Base-by-base conservation (phyloP, 1,140 invertebrate species). In the Heterodera schachtii region DNA sequence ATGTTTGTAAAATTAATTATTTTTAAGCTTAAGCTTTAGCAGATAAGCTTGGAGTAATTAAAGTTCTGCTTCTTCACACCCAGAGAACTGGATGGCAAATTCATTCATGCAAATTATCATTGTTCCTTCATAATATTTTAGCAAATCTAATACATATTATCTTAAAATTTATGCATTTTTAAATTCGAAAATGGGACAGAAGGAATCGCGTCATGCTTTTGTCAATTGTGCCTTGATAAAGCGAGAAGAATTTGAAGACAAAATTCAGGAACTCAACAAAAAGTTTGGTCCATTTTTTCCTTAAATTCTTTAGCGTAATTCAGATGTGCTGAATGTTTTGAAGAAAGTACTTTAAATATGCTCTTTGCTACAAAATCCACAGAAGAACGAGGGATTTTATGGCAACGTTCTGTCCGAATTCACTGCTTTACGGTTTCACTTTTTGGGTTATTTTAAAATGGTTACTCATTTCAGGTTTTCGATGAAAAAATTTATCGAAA, bases 341-440 rank as follows among this genome's bases (percentile, higher is more conserved):
- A 43, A 46, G 44, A 77, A 16, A 77, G 64, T 52, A 8, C 21
- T 19, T n/a, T 77, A 16, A 77, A 77, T 43, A 77, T 77, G 75
- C 46, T 77, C 67, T 77, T 77, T 60, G 75, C 47, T 11, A 77
- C 43, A 9, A 77, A 77, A 77, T 77, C 41, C 64, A 69, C 16
- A 64, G 52, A 60, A n/a, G 46, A 77, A 43, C 41, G 43, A 64
- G 64, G 52, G 44, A n/a, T 74, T 74, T 49, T 79, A 19, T 79
- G 78, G 78, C 78, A 78, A 44, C 13, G n/a, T 8, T 43, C 41
- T 6, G 67, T 80, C n/a, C 67, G 49, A 78, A 52, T 79, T 74
- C 57, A 78, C 46, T 79, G 78, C 31, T 79, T 75, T 52, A 79
- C 78, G 78, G 78, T 79, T 21, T 31, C 31, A 43, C 4, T 19